These are phyloP conservation scores for Parasteatoda lunata DNA, from an alignment of 2,888 invertebrate species.

Conservation along the genomic window DNA sequence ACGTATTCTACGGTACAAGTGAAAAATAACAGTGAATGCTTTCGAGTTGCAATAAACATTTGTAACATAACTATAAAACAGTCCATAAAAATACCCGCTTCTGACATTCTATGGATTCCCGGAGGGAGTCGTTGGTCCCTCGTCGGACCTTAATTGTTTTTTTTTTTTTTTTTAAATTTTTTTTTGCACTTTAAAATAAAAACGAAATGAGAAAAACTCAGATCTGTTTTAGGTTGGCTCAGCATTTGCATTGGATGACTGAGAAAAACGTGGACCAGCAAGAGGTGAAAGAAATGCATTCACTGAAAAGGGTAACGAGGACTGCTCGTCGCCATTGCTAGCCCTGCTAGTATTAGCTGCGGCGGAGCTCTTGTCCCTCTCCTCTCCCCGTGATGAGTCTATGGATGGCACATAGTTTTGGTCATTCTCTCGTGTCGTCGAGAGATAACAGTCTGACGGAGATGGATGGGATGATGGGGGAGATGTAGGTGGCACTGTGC, in stretches of 20 bases:
- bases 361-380: background rate
- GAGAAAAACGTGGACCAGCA: constrained; percentile 55
- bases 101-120: constrained; percentile 61
- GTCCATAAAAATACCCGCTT: constrained; percentile 69
- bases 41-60: constrained; percentile 61
- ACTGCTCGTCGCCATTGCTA: constrained; percentile 7
- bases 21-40: constrained; percentile 65
- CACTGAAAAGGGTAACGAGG: constrained; percentile 51
- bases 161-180: background rate
- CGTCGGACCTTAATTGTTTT: constrained; percentile 6
- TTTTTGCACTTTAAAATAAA: constrained; percentile 48
- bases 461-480: constrained; percentile 18
- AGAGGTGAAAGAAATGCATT: constrained; percentile 64
- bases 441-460: constrained; percentile 30
- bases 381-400: background rate
- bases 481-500: constrained; percentile 55
- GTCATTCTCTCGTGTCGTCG: constrained; percentile 8
- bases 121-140: constrained; percentile 14
- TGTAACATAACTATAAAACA: constrained; percentile 69
- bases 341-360: background rate
- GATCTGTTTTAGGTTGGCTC: constrained; percentile 53
- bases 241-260: constrained; percentile 43
- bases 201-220: constrained; percentile 45
- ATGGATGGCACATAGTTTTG: constrained; percentile 55
- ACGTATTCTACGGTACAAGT: constrained; percentile 68